A percentile compares a stretch with the other conserved stretches of the same genome.
phyloP scores from a whole-genome alignment of 92 coral and sea anemone species.

The Porites divaricata region DNA sequence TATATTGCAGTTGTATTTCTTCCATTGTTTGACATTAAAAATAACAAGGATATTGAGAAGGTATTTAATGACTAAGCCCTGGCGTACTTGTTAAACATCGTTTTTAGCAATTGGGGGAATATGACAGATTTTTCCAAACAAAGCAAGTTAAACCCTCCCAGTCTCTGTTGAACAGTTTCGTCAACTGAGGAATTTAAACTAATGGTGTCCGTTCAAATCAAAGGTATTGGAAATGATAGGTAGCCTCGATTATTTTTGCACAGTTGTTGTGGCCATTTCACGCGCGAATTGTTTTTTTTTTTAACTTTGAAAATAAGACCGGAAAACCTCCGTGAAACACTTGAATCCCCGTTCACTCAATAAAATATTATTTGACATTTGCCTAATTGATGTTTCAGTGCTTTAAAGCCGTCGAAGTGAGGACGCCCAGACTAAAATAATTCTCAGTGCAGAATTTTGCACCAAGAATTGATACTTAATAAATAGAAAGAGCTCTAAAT shows the following conservation, averaged over 20 bases:
- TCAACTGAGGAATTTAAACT: not conserved
- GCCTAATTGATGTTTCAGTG: not conserved
- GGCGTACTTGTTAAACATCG: not conserved
- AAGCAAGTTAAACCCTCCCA: not conserved
- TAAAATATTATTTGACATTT: not conserved
- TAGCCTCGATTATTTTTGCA: too few species aligned
- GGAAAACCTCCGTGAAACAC: not conserved
- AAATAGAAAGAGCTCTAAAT: not conserved
- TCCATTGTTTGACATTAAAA: not conserved
- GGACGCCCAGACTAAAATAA: not conserved
- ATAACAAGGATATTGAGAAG: slow-evolving; percentile 2
- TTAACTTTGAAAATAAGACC: not conserved
- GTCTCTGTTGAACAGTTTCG: not conserved
- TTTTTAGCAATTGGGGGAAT: not conserved
- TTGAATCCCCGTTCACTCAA: too few species aligned
- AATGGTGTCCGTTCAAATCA: not conserved
- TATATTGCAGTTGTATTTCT: not conserved
- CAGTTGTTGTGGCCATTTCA: too few species aligned
- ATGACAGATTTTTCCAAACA: not conserved
- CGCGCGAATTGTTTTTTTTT: not conserved
- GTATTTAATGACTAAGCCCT: not conserved
- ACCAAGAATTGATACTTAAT: not conserved
- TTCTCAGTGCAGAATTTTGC: not conserved
- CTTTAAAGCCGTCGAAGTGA: not conserved
- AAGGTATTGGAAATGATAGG: not conserved